phyloP scores from a whole-genome alignment of 2,797 vertebrate genomes.

The Meriones psammophilus region DNA sequence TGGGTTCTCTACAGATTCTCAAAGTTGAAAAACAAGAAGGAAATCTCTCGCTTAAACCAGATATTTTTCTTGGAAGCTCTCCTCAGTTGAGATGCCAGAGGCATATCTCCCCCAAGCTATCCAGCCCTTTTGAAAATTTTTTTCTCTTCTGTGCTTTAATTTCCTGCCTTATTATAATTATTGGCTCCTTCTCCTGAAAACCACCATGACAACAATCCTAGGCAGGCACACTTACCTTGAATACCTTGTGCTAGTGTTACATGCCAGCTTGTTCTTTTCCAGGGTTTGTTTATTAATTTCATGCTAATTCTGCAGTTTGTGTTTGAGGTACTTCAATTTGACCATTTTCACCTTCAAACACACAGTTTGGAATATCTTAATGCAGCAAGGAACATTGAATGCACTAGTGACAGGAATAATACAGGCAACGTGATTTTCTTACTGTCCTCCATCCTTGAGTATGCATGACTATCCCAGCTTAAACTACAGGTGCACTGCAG shows the following conservation, averaged over 20 bases:
- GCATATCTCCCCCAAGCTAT: background rate
- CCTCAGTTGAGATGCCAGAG: background rate
- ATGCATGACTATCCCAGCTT: background rate
- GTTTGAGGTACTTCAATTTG: conserved; percentile 29
- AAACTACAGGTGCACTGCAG: background rate
- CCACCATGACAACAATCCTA: background rate
- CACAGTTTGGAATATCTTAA: background rate
- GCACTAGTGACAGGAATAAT: background rate
- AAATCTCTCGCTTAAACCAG: conserved; percentile 40
- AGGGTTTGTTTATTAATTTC: conserved; percentile 49
- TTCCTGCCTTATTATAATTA: conserved; percentile 61
- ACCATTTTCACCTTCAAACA: conserved; percentile 7
- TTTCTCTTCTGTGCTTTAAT: conserved; percentile 58
- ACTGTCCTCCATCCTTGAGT: background rate
- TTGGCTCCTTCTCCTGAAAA: conserved; percentile 52
- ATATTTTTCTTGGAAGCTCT: conserved; percentile 49
- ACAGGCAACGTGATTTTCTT: background rate
- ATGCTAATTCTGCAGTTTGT: conserved; percentile 14
- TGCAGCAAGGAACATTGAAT: background rate
- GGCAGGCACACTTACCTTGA: background rate
- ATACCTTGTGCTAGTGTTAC: conserved; percentile 6
- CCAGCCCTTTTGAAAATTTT: conserved; percentile 32
- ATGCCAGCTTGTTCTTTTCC: conserved; percentile 12
- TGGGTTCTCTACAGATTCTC: background rate
- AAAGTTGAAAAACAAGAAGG: conserved; percentile 26